Conservation (phyloP, 2,113 vertebrate genomes). For the Trogon melanurus region DNA sequence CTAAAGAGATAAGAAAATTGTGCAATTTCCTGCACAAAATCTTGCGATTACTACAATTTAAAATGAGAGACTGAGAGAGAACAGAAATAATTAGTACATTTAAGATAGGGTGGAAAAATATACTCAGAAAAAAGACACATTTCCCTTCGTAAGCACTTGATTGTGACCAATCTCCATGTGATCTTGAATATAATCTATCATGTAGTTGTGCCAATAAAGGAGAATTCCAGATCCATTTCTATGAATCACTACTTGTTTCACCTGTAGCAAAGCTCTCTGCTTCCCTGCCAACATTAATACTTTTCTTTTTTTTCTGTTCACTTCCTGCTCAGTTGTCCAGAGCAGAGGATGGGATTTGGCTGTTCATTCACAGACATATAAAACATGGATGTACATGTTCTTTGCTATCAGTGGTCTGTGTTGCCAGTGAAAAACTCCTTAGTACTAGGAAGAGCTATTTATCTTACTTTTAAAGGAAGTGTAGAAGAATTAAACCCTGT, state of each 20-base stretch:
- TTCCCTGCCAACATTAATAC: not conserved
- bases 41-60: not conserved
- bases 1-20: not conserved
- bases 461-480: not conserved
- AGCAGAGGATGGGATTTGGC: not conserved
- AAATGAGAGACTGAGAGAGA: not conserved
- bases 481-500: not conserved
- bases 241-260: not conserved
- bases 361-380: not conserved
- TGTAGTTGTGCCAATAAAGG: not conserved
- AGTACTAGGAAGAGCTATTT: not conserved
- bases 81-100: not conserved
- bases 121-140: not conserved
- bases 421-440: not conserved
- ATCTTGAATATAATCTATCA: not conserved
- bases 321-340: not conserved
- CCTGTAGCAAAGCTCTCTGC: not conserved
- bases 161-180: not conserved
- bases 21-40: not conserved
- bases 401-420: fast-evolving
- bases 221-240: not conserved
- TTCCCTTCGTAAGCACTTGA: not conserved
- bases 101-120: not conserved
- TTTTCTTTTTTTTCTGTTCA: not conserved
- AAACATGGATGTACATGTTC: not conserved